phyloP scores from a whole-genome alignment of 2,888 invertebrate genomes.

The Lasioglossum zephyrum region DNA sequence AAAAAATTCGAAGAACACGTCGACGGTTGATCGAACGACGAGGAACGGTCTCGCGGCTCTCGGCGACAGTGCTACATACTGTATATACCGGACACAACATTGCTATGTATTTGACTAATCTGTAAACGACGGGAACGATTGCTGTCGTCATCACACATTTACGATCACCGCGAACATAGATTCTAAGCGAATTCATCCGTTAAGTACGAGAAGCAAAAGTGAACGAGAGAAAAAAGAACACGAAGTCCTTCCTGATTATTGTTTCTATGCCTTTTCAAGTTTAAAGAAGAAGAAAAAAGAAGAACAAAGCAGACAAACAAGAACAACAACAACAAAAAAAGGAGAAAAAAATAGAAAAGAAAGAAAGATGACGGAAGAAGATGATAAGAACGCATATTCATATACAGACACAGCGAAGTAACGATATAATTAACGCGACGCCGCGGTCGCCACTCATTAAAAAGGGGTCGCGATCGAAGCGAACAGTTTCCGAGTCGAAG shows the following conservation, averaged over 20 bases:
- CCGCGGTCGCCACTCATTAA: constrained; percentile 40
- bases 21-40: constrained; percentile 12
- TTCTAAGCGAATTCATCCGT: constrained; percentile 64
- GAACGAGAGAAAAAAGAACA: constrained; percentile 19
- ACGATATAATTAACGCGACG: constrained; percentile 52
- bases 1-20: not conserved
- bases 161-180: constrained; percentile 62
- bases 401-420: constrained; percentile 56
- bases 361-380: not conserved
- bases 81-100: constrained; percentile 79
- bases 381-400: constrained; percentile 42
- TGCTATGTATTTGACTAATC: constrained; percentile 77
- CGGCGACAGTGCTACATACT: constrained; percentile 79
- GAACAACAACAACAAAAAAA: too few species aligned
- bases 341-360: not conserved
- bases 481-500: constrained; percentile 55
- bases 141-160: constrained; percentile 61
- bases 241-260: constrained; percentile 77
- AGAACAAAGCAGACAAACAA: not conserved
- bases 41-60: constrained; percentile 75
- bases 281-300: constrained; percentile 4
- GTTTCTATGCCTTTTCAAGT: constrained; percentile 75
- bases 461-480: constrained; percentile 11
- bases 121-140: constrained; percentile 72
- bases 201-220: constrained; percentile 15